Base-by-base conservation (phyloP, 2,888 invertebrate genomes). In the Hyles lineata region DNA sequence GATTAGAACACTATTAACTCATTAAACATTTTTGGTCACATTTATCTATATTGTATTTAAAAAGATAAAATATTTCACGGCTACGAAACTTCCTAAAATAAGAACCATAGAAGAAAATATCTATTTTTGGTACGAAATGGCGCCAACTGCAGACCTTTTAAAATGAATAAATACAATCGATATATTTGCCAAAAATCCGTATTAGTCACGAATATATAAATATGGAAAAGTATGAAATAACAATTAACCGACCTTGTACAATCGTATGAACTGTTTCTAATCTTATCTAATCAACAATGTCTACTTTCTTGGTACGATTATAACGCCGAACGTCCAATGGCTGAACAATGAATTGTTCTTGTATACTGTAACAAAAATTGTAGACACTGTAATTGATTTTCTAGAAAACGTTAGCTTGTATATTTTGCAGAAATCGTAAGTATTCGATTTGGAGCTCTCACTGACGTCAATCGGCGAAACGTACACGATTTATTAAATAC, bases 261-360 rank as follows among this genome's bases (percentile, higher is more conserved):
- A 9, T 63, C 63, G 29, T 43, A 72, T 72, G 62, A 52, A 71
- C 32, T 67, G 63, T 58, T 58, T 63, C 58, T 73, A 73, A 73
- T 73, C 73, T 73, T 73, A 73, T 73, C 73, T 71, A 73, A 73
- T 73, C 73, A 62, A 72, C 35, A 63, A 55, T 63, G 43, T 73
- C 73, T 71, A 43, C 63, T 50, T 71, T 71, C 71, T 73, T 73
- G 73, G 70, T 63, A 35, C 63, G 63, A 63, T 71, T 73, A 71
- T 59, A 71, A 59, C n/a, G 23, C 25, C 58, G 29, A 67, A 59
- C 55, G 71, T 63, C 29, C 70, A 52, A 58, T 23, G 58, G 35
- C 9, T 50, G 70, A 67, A 50, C 23, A 63, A n/a, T 63, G 35
- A 67, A 62, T 32, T 62, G 32, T 32, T 9, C 62, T 17, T 29